phyloP scores from a whole-genome alignment of 2,888 invertebrate species.

The Agriopis leucophaearia region DNA sequence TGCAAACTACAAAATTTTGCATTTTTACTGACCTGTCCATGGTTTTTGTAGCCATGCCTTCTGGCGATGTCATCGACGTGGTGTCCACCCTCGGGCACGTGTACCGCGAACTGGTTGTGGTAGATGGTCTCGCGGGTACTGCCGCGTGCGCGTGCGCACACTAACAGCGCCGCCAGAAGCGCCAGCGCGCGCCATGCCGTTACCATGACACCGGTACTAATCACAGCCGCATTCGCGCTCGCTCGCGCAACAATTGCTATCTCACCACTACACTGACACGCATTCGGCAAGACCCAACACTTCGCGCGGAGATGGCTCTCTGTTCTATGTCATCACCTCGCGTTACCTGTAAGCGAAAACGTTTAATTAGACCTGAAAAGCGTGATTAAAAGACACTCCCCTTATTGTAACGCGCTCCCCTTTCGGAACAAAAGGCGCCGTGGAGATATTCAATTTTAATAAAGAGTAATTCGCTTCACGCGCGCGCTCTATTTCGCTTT shows the following conservation, averaged over 20 bases:
- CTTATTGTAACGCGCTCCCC: conserved; percentile 62
- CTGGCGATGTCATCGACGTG: conserved; percentile 92
- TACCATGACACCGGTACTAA: conserved; percentile 71
- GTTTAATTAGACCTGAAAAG: conserved; percentile 52
- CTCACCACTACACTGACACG: conserved; percentile 49
- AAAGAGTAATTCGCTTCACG: conserved; percentile 64
- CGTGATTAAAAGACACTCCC: conserved; percentile 65
- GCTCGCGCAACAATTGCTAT: conserved; percentile 45
- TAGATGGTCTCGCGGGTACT: conserved; percentile 77
- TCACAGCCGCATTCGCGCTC: conserved; percentile 70
- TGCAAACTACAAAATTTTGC: too few relatives aligned
- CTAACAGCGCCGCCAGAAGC: conserved; percentile 63
- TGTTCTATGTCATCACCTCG: conserved; percentile 60
- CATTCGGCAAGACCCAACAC: conserved; percentile 41
- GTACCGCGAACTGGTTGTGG: conserved; percentile 94
- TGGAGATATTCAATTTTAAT: conserved; percentile 75
- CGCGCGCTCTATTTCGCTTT: conserved; percentile 61
- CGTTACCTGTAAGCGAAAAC: conserved; percentile 61
- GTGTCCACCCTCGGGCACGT: conserved; percentile 90
- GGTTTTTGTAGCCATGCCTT: conserved; percentile 94
- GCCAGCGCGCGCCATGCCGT: conserved; percentile 77
- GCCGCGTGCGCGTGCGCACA: conserved; percentile 66
- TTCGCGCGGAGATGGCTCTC: conserved; percentile 19
- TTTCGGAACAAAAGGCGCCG: conserved; percentile 63
- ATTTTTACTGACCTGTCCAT: conserved; percentile 92